Conservation (phyloP, 2,113 vertebrate species). For the Cololabis saira region DNA sequence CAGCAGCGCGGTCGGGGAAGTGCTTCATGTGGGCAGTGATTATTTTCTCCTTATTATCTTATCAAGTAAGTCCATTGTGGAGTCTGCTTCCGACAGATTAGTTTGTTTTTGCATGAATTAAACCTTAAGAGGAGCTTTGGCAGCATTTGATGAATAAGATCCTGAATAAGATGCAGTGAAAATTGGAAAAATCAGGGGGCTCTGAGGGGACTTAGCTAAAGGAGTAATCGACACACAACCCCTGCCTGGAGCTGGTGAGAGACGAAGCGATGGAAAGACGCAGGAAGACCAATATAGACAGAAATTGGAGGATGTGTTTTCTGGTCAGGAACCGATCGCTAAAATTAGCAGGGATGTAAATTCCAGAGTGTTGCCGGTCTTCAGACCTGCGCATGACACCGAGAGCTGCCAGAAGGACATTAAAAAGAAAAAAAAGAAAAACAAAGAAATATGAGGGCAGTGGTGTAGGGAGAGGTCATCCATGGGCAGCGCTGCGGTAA, state of each 20-base stretch:
- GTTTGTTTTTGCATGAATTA: slow-evolving; percentile 47
- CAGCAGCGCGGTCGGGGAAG: slow-evolving; percentile 33
- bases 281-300: slow-evolving; percentile 81
- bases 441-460: slow-evolving; percentile 39
- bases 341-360: slow-evolving; percentile 84
- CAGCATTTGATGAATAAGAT: slow-evolving; percentile 17
- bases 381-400: slow-evolving; percentile 64
- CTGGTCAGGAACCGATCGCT: slow-evolving; percentile 84
- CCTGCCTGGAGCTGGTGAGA: slow-evolving; percentile 44
- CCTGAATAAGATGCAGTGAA: slow-evolving; percentile 32
- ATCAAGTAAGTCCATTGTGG: slow-evolving; percentile 38
- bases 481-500: slow-evolving; percentile 61
- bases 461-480: slow-evolving; percentile 58
- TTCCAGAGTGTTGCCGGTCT: slow-evolving; percentile 76
- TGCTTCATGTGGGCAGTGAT: slow-evolving; percentile 33
- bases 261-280: slow-evolving; percentile 62
- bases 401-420: slow-evolving; percentile 58
- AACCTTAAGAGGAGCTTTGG: slow-evolving; percentile 45
- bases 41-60: slow-evolving; percentile 49
- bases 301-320: slow-evolving; percentile 85
- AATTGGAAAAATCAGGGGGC: slow-evolving; percentile 51
- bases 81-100: slow-evolving; percentile 24
- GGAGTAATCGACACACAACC: slow-evolving; percentile 43
- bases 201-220: slow-evolving; percentile 27
- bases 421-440: slow-evolving; percentile 42